These are phyloP conservation scores for Palythoa grandiflora DNA, from an alignment of 92 coral and sea anemone species.

Conservation along the genomic window DNA sequence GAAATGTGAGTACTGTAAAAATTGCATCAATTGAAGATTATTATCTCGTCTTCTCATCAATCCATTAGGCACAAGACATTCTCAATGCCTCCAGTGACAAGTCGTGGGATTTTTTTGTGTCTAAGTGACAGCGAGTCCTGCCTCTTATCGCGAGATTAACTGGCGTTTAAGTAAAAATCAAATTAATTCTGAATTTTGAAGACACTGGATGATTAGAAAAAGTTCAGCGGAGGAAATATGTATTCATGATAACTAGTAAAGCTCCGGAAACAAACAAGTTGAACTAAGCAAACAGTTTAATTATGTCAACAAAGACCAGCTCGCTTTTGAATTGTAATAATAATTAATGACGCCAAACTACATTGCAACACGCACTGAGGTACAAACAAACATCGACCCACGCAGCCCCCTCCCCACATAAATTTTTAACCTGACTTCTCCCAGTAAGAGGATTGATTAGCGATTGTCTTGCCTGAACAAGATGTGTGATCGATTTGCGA, in stretches of 20 bases:
- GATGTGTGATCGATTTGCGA: neutral
- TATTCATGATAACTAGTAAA: constrained; percentile 41
- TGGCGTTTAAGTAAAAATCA: neutral
- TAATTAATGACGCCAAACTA: constrained; percentile 11
- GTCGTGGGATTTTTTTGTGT: constrained; percentile 25
- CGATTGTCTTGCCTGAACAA: neutral
- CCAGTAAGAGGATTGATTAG: neutral
- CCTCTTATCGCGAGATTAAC: constrained; percentile 14
- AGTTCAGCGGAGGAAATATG: constrained; percentile 1
- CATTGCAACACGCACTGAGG: neutral
- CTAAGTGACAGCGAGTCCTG: neutral
- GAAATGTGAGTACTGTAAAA: constrained; percentile 17
- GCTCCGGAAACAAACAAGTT: constrained; percentile 20
- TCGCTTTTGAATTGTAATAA: constrained; percentile 20
- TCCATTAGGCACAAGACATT: constrained; percentile 37
- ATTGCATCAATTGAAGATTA: constrained; percentile 22
- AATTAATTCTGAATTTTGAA: neutral
- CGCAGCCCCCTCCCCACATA: neutral
- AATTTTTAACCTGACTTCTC: neutral
- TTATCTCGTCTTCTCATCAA: constrained; percentile 39
- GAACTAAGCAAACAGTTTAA: constrained; percentile 28
- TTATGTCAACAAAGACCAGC: constrained; percentile 37
- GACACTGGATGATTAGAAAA: constrained; percentile 16
- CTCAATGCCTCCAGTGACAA: constrained; percentile 40
- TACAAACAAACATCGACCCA: neutral